phyloP scores from a whole-genome alignment of 2,113 vertebrate genomes.

The Chunga burmeisteri region DNA sequence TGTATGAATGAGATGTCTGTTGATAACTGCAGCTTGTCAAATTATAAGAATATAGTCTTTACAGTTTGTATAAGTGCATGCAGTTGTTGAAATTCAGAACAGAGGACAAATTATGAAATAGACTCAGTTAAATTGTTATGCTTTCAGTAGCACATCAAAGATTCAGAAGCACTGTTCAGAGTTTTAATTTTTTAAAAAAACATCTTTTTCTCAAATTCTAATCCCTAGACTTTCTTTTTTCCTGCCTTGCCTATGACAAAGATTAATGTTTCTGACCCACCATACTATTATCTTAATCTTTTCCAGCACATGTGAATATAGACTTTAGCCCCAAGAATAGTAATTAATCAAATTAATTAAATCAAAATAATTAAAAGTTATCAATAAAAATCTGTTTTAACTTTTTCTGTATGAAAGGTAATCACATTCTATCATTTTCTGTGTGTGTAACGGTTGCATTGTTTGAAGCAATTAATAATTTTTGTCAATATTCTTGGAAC shows the following conservation, averaged over 20 bases:
- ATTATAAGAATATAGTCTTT: background rate
- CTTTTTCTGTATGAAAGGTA: background rate
- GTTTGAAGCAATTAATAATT: background rate
- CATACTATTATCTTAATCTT: background rate
- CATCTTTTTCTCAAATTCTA: too few species aligned
- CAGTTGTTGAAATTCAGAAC: background rate
- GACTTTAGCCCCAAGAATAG: background rate
- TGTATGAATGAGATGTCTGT: background rate
- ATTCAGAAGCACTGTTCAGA: background rate
- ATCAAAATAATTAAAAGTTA: background rate
- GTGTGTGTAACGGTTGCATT: background rate
- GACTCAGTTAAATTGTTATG: background rate
- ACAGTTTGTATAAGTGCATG: background rate
- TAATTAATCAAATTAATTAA: background rate
- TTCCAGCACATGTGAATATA: background rate
- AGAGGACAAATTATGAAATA: background rate
- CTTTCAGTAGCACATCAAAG: background rate
- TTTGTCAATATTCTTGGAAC: background rate
- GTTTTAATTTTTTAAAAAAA: background rate
- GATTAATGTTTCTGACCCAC: background rate
- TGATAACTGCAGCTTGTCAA: background rate
- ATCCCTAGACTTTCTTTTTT: background rate
- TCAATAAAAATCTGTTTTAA: background rate
- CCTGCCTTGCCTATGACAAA: fast-evolving
- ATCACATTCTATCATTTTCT: background rate